Base-by-base conservation (phyloP, 2,888 invertebrate genomes). In the Cancer borealis region DNA sequence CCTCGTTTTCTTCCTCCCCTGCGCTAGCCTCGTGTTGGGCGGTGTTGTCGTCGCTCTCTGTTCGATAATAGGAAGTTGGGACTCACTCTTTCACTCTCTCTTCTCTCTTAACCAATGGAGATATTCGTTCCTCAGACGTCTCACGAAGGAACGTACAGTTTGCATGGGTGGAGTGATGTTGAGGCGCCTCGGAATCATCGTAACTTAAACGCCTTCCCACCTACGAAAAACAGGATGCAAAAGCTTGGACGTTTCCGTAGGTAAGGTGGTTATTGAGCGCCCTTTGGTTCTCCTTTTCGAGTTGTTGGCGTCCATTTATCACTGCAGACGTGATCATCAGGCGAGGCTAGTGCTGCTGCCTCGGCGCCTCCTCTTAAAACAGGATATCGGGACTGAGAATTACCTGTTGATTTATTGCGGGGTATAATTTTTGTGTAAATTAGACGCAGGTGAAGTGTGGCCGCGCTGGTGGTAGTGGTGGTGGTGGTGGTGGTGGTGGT, bases 301-400 rank as follows among this genome's bases (percentile, higher is more conserved):
- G 79, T 79, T 10, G 79, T 26, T 79, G 30, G 26, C 79, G 30
- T 79, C 79, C 79, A 79, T 79, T 30, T 79, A 79, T 79, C 79
- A 79, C 79, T 3, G 30, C 79, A 10, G 79, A 79, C 79, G 79
- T 26, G 79, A 79, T 79, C 79, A 79, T 79, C 79, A 79, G 30
- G 30, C 79, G 12, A 10, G 30, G 30, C 79, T 79, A 14, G 17
- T 66, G 79, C 79, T 88, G n/a, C 46, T n/a, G 46, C 88, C 30
- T 46, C 46, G 88, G 46, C 88, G 26, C 49, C 30, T 26, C 49
- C 90, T 54, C 90, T 54, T 90, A 90, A 54, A 30, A 92, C 92
- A 92, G 92, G 92, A 92, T 88, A 92, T 92, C 88, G 88, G 66
- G 54, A 49, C 45, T 88, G 66, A 88, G 84, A 60, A 92, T 92